A percentile compares a stretch with the other conserved stretches of the same genome.
Evolutionary conservation across 2,888 invertebrate species (phyloP).

Genomic region (Drosophila bunnanda): DNA sequence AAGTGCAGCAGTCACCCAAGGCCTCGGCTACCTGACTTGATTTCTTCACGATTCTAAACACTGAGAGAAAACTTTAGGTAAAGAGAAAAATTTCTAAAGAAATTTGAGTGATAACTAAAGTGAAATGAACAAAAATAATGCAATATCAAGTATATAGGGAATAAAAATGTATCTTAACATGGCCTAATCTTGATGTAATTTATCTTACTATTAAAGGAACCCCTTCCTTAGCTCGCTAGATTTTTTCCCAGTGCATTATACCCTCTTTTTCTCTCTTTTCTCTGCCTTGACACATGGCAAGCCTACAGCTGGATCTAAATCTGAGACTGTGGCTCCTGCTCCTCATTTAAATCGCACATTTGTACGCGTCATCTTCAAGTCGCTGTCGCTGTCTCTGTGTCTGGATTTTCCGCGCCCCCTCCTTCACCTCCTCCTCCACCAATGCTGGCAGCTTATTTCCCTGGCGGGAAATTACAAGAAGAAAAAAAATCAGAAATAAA

Average conservation of each 20-base stretch:
- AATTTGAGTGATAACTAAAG: no score
- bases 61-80: not conserved
- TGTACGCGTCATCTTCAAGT: slow-evolving; percentile 65
- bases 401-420: slow-evolving; percentile 13
- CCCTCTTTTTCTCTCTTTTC: slow-evolving; percentile 10
- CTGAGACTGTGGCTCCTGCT: slow-evolving; percentile 44
- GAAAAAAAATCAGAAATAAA: slow-evolving; percentile 38
- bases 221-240: not conserved
- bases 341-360: slow-evolving; percentile 76
- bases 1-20: slow-evolving; percentile 39
- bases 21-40: slow-evolving; percentile 48
- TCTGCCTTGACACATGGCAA: slow-evolving; percentile 48
- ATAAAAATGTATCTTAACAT: not conserved
- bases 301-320: slow-evolving; percentile 42
- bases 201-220: not conserved
- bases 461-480: slow-evolving; percentile 48
- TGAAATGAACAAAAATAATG: not conserved
- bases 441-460: slow-evolving; percentile 77
- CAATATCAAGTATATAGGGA: no score
- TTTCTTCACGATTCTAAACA: slow-evolving; percentile 29
- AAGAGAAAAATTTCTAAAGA: no score
- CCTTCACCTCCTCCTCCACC: not conserved
- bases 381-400: slow-evolving; percentile 37
- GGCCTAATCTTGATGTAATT: rapidly evolving
- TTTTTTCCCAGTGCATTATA: not conserved